Conservation (phyloP, 2,113 vertebrate genomes). For the Zonotrichia leucophrys region DNA sequence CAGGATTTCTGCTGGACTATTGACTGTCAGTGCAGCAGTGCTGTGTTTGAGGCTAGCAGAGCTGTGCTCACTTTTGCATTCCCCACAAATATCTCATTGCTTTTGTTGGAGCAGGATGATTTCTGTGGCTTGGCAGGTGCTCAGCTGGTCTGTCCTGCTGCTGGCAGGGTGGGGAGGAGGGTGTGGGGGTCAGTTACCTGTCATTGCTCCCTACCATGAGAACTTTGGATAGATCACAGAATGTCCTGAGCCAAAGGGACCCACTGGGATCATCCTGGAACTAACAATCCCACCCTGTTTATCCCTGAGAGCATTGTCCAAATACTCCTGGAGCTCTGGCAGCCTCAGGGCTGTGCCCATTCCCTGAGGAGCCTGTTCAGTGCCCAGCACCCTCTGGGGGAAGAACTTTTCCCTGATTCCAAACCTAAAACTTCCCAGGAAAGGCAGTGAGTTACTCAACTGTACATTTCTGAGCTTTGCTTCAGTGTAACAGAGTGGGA, state of each 20-base stretch:
- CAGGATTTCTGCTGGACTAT: not conserved
- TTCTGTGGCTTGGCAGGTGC: not conserved
- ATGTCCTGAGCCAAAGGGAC: not conserved
- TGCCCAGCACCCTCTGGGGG: not conserved
- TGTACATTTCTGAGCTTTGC: not conserved
- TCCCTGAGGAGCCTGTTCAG: not conserved
- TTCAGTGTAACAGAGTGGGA: not conserved
- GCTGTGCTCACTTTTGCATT: not conserved
- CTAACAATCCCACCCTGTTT: not conserved
- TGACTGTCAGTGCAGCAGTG: not conserved
- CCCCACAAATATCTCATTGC: not conserved
- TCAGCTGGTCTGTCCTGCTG: not conserved
- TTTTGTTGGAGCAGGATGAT: not conserved
- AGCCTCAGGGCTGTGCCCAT: not conserved
- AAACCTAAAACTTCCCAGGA: not conserved
- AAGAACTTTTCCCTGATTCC: not conserved
- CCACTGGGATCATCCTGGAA: not conserved
- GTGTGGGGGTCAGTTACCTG: not conserved
- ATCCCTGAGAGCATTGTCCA: not conserved
- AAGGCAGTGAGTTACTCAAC: not conserved
- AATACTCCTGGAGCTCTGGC: not conserved
- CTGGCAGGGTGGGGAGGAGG: not conserved
- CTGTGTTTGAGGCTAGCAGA: not conserved
- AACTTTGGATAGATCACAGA: not conserved
- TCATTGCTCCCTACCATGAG: accelerated